These are phyloP conservation scores for Andrena bicolor DNA, from an alignment of 2,888 invertebrate genomes.

Conservation along the genomic window DNA sequence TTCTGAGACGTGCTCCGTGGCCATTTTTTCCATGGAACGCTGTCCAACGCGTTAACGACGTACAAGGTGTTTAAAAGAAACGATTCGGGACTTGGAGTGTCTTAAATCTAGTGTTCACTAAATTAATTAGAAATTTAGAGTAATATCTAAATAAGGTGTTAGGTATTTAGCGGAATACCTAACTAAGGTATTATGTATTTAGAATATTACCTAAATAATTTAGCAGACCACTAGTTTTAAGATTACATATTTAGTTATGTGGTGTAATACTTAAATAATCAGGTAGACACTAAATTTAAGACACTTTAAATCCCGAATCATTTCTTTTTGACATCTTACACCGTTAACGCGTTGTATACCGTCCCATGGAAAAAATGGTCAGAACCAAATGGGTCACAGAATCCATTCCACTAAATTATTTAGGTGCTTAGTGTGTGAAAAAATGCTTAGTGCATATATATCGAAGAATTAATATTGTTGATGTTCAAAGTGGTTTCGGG, in stretches of 20 bases:
- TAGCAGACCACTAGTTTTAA: too few relatives aligned
- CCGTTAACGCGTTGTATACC: not conserved
- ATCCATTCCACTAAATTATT: conserved; percentile 32
- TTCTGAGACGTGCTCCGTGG: conserved; percentile 40
- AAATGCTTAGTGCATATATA: not conserved
- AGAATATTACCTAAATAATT: too few relatives aligned
- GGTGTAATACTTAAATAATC: too few relatives aligned
- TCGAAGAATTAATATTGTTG: not conserved
- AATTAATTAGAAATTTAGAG: too few relatives aligned
- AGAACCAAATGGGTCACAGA: conserved; percentile 29
- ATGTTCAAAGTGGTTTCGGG: not conserved
- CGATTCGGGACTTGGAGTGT: not conserved
- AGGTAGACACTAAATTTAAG: not conserved
- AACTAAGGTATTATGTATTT: too few relatives aligned
- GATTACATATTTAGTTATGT: too few relatives aligned
- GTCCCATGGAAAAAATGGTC: conserved; percentile 14
- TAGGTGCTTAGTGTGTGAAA: not conserved
- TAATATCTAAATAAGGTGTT: too few relatives aligned
- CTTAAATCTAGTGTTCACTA: not conserved
- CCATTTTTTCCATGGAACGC: conserved; percentile 15
- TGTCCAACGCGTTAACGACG: not conserved
- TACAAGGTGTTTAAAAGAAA: not conserved
- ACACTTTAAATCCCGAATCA: not conserved
- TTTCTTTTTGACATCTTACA: not conserved
- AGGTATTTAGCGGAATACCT: too few relatives aligned